Evolutionary conservation across 2,888 invertebrate genomes (phyloP), one percentile per base, ranked within the genome.

Genomic region (Megastigmus dorsalis): DNA sequence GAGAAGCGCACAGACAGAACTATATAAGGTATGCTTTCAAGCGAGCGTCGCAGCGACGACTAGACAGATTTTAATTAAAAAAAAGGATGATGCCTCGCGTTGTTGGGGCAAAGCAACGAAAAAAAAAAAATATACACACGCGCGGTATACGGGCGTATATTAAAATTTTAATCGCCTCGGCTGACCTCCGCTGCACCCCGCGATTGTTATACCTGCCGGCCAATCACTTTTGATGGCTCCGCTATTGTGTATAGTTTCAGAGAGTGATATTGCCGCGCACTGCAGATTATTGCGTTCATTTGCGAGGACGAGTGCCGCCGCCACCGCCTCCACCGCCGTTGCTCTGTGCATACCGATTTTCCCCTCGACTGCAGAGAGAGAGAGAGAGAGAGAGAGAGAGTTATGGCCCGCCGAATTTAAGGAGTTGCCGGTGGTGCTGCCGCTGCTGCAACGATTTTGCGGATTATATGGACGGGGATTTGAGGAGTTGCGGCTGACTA

Each of bases 51-150:
- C 48, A n/a, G n/a, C 38, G 26, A 26, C 20, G 63, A 43, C 38
- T 59, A 50, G 65, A 33, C 65, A 28, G 72, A 72, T 65, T 72
- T 71, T 65, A 52, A 72, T 72, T 72, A 59, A 72, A 72, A 72
- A 69, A 72, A 65, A 30, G 38, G 63, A 36, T 15, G 13, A 45
- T 38, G 18, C 13, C n/a, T n/a, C n/a, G n/a, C n/a, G n/a, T n/a
- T 7, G 38, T 10, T 7, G 13, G 36, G 3, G n/a, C 9, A 28
- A 48, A 55, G 62, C 13, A 43, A 55, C 20, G 33, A 26, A 20
- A 15, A 45, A n/a, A 33, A n/a, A 18, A 38, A 28, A 10, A 13
- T n/a, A 6, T n/a, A 20, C 50, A 28, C 10, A 5, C 6, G 4
- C 7, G 9, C 13, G 1, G 30, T 6, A 7, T 13, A 3, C 28